Evolutionary conservation across 1,140 invertebrate species (phyloP), one percentile per base, ranked within the genome.

Genomic region (Drosophila eugracilis): DNA sequence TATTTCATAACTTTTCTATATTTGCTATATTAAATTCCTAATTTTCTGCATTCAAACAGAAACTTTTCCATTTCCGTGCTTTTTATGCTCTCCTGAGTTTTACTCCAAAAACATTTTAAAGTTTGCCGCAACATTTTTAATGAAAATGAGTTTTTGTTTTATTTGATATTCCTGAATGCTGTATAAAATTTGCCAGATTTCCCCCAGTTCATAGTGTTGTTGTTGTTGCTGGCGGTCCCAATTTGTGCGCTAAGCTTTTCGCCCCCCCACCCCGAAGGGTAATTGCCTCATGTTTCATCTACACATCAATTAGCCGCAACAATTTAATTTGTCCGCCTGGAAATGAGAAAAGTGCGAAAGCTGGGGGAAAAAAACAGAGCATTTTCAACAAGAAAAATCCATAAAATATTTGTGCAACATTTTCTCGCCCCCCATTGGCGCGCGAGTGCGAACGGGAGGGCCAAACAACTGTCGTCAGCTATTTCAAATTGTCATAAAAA

Each of bases 401-500:
- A 84, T 84, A 84, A 86, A 85, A 76, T 65, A 69, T 76, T 69
- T 79, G 49, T 67, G 32, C 78, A 81, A 81, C 79, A 83, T 37
- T 65, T 45, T 74, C 63, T 41, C 4, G 26, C 32, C 42, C 32
- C 41, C 24, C 24, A 5, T 7, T 3, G 19, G n/a, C 24, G 0
- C 7, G 12, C 28, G 28, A 34, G 71, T 52, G 60, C 26, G 32
- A 44, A 48, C n/a, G 41, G 39, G 59, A 22, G 32, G 19, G 24
- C 44, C 39, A 55, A 76, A 58, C 57, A 65, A 66, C 71, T 84
- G 66, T 85, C 73, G 81, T 86, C 81, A 85, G 80, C 81, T 73
- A 86, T 85, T 85, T 85, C 32, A 85, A 85, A 80, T 73, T 86
- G 76, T 75, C 80, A 79, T 85, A 65, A 60, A 85, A 85, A 74